A percentile compares a stretch with the other conserved stretches of the same genome.
phyloP scores from a whole-genome alignment of 2,113 vertebrate genomes.

The Ochotona curzoniae region DNA sequence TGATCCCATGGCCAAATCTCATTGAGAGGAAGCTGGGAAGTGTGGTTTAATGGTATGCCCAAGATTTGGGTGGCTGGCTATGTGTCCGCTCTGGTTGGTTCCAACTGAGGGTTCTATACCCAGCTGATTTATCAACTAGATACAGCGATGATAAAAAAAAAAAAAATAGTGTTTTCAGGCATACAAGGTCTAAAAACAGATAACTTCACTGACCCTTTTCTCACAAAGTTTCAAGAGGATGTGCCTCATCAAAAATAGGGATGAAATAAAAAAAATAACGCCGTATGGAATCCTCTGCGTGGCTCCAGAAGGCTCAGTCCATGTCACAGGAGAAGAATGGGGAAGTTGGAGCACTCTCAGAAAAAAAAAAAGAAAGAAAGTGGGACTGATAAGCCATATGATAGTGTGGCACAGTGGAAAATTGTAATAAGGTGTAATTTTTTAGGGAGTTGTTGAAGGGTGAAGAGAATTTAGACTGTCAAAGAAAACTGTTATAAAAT shows the following conservation, averaged over 20 bases:
- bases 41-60: neutral
- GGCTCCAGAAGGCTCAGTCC: neutral
- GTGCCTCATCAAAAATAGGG: neutral
- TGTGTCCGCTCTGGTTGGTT: neutral
- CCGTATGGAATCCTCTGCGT: neutral
- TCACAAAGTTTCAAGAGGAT: constrained; percentile 16
- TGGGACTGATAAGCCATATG: neutral
- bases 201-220: neutral
- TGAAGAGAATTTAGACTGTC: neutral
- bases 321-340: neutral
- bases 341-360: neutral
- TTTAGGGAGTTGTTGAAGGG: neutral
- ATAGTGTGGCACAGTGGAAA: neutral
- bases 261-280: neutral
- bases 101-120: neutral
- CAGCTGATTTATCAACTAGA: neutral
- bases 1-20: neutral
- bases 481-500: neutral
- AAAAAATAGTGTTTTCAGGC: constrained; percentile 27
- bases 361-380: neutral
- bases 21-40: neutral
- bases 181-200: neutral
- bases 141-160: neutral
- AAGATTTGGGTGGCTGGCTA: neutral
- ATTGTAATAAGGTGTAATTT: neutral